phyloP scores from a whole-genome alignment of 2,113 vertebrate genomes.

The Notechis scutatus region DNA sequence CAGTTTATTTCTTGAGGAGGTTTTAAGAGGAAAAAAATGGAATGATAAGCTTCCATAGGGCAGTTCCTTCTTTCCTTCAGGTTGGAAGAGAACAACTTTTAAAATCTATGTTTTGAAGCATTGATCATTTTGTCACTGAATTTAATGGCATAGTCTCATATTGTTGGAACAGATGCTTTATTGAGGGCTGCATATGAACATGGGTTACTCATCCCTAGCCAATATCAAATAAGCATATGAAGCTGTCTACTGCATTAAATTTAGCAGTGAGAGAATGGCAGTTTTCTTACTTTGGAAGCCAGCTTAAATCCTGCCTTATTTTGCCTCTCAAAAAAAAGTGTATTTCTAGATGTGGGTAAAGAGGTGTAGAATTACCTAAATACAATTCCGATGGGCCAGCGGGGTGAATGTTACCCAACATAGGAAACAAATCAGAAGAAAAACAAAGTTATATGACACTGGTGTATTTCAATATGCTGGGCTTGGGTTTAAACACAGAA shows the following conservation, averaged over 20 bases:
- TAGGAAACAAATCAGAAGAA: neutral
- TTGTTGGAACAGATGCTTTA: neutral
- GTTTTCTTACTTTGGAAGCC: neutral
- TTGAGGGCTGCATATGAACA: neutral
- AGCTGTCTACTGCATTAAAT: neutral
- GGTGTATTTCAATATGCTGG: neutral
- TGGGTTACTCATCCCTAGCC: neutral
- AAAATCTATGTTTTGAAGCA: neutral
- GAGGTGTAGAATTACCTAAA: neutral
- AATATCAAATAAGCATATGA: neutral
- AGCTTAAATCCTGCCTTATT: neutral
- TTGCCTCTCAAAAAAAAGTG: neutral
- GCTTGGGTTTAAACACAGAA: neutral
- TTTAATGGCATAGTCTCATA: neutral
- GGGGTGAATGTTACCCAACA: neutral
- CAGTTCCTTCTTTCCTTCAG: neutral
- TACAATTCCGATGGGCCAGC: neutral
- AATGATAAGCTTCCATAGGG: neutral
- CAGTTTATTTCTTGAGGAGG: neutral
- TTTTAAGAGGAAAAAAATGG: neutral
- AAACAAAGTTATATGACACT: neutral
- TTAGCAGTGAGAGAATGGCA: neutral
- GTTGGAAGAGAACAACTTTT: neutral
- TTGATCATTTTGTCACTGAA: neutral
- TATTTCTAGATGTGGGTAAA: neutral